Evolutionary conservation across 2,888 invertebrate genomes (phyloP).

Genomic region (Cyaniris semiargus): DNA sequence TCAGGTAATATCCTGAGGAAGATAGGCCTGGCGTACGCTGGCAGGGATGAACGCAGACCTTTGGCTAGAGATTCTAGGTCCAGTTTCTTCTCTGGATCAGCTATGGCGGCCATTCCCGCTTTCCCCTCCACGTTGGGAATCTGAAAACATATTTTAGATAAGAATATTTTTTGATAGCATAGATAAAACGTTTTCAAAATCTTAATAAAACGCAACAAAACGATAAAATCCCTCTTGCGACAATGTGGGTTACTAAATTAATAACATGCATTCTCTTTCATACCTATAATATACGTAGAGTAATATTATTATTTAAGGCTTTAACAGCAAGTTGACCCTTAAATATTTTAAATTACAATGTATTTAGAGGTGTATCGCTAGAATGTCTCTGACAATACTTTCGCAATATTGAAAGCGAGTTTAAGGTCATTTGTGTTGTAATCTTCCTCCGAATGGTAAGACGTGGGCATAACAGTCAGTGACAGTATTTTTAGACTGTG

Average conservation of each 20-base stretch:
- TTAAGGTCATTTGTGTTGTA: background rate
- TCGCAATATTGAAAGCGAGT: background rate
- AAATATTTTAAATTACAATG: background rate
- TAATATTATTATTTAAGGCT: too few species aligned
- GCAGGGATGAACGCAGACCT: slow-evolving; percentile 80
- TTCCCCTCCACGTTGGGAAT: slow-evolving; percentile 90
- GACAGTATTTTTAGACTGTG: background rate
- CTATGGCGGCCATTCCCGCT: slow-evolving; percentile 96
- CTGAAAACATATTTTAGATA: slow-evolving; percentile 58
- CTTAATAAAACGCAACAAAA: background rate
- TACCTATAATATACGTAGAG: too few species aligned
- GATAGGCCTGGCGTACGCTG: slow-evolving; percentile 91
- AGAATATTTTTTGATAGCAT: background rate
- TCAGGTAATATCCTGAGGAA: slow-evolving; percentile 89
- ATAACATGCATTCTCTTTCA: too few species aligned
- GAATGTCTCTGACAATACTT: background rate
- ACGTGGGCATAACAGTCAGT: background rate
- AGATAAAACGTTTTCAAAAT: background rate
- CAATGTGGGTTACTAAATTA: too few species aligned
- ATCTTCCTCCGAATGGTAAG: background rate
- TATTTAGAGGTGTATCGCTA: background rate
- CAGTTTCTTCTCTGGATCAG: slow-evolving; percentile 84
- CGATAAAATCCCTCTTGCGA: too few species aligned
- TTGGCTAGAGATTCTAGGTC: slow-evolving; percentile 77
- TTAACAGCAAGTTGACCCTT: background rate